These are phyloP conservation scores for Syrmaticus mikado DNA, from an alignment of 2,113 vertebrate species.

Conservation along the genomic window DNA sequence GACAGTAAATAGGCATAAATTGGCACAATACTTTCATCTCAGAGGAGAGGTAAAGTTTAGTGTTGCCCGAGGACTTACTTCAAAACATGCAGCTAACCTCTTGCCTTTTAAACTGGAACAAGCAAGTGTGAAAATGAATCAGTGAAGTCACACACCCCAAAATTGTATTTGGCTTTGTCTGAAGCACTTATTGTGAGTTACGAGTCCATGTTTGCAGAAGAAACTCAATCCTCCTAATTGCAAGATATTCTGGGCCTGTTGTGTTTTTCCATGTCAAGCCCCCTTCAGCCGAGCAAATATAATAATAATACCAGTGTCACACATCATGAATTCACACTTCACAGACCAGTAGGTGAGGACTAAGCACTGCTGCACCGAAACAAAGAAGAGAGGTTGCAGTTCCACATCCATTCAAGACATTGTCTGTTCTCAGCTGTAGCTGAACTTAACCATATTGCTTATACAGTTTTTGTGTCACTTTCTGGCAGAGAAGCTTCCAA, in stretches of 20 bases:
- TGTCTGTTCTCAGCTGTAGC: background rate
- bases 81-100: background rate
- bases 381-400: background rate
- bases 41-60: background rate
- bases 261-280: background rate
- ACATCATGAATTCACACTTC: constrained; percentile 12
- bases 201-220: background rate
- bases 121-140: background rate
- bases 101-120: background rate
- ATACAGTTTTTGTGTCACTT: background rate
- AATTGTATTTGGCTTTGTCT: background rate
- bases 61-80: background rate
- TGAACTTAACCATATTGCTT: background rate
- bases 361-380: background rate
- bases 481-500: background rate
- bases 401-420: background rate
- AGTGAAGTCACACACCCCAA: background rate
- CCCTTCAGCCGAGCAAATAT: constrained; percentile 1
- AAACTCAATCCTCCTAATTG: background rate
- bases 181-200: background rate
- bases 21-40: background rate
- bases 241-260: constrained; percentile 15
- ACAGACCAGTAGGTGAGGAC: background rate
- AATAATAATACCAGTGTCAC: background rate
- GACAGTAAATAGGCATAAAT: background rate